A percentile compares a stretch with the other conserved stretches of the same genome.
phyloP scores from a whole-genome alignment of 2,888 invertebrate species.

The Eumerus sabulonum region DNA sequence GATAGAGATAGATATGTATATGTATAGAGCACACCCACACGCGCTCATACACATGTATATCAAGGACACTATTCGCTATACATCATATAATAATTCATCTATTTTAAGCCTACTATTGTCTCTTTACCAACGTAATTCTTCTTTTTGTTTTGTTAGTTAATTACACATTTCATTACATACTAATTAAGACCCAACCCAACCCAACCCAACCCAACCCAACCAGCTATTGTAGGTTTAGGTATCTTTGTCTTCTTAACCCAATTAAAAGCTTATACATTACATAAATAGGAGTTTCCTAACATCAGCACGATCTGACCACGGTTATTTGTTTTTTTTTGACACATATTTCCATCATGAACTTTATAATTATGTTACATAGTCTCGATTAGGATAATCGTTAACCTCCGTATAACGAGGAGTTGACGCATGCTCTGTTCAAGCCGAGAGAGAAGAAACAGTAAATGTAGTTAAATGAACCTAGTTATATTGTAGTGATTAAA shows the following conservation, averaged over 20 bases:
- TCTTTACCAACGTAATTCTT: constrained; percentile 64
- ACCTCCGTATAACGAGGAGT: constrained; percentile 77
- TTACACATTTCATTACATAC: constrained; percentile 39
- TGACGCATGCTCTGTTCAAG: constrained; percentile 70
- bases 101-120: constrained; percentile 73
- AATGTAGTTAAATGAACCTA: not conserved
- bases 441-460: constrained; percentile 14
- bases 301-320: too few species aligned
- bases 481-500: too few species aligned
- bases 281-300: too few species aligned
- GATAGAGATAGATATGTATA: too few species aligned
- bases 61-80: too few species aligned
- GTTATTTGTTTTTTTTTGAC: constrained; percentile 48
- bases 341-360: constrained; percentile 62
- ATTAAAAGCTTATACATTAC: too few species aligned
- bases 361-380: constrained; percentile 77
- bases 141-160: constrained; percentile 38
- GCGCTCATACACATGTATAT: too few species aligned
- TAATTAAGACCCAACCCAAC: constrained; percentile 37
- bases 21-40: too few species aligned
- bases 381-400: constrained; percentile 77
- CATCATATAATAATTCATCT: too few species aligned
- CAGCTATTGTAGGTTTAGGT: constrained; percentile 26
- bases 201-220: too few species aligned
- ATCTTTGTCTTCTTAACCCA: constrained; percentile 19